Percentiles rank a stretch among this genome's conserved stretches.
Conservation (phyloP, 2,113 vertebrate species). For the Mus musculus region GRCm39 chr3:79339001-79339500, state of each 20-base stretch:
- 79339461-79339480: background rate
- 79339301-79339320: too few species aligned
- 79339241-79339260: too few species aligned
- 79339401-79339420: background rate
- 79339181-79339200: background rate
- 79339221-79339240: background rate
- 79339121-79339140: background rate
- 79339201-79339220: background rate
- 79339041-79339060: background rate
- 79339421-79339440: background rate
- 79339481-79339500: too few species aligned
- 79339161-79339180: background rate
- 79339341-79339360: background rate
- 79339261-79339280: too few species aligned
- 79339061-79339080: background rate
- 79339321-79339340: too few species aligned
- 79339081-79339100: too few species aligned
- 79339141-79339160: background rate
- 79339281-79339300: too few species aligned
- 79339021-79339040: background rate
- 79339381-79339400: background rate
- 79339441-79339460: background rate
- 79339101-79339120: background rate
- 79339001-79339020: background rate
- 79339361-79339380: background rate